Evolutionary conservation across 1,140 invertebrate species (phyloP), one percentile per base, ranked within the genome.

Genomic region (Drosophila teissieri): DNA sequence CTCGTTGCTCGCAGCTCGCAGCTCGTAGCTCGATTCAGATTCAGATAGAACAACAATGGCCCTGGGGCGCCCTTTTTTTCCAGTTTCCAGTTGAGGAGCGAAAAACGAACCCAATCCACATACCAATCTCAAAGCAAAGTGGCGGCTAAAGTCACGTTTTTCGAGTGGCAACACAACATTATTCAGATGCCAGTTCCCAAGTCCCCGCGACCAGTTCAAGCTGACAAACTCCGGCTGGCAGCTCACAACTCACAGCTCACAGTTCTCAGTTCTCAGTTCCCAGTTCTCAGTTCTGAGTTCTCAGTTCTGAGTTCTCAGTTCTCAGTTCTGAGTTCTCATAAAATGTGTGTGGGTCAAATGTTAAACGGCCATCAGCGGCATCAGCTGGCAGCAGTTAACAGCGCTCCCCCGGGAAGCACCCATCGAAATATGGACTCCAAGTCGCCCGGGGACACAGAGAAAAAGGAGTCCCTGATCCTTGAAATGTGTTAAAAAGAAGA

Each of bases 61-160:
- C 61, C 27, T 37, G 40, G 55, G 22, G 14, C 17, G 27, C 34
- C 17, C 22, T 19, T 14, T 12, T 15, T 10, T 19, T 15, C 2
- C 39, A 42, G 7, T 44, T 44, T 17, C 15, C n/a, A 17, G 40
- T 42, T 17, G 15, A 7, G 15, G 2, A 15, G n/a, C 40, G 5
- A 17, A 42, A 42, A 42, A 15, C n/a, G n/a, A 19, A 22, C 15
- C 49, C 60, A 44, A 44, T 31, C 27, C 27, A 8, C 27, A 31
- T 10, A 8, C 7, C 27, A 2, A 31, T 31, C 31, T 31, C 31
- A 2, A n/a, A n/a, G 15, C 27, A 17, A 17, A 52, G 24, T 57
- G 22, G 68, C 53, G 27, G 53, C 68, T 39, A 58, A 72, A 72
- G 64, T 72, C 68, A 72, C 68, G 68, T 72, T 72, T 57, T 17